Conservation (phyloP, 1,140 invertebrate species). For the Drosophila quadrilineata region DNA sequence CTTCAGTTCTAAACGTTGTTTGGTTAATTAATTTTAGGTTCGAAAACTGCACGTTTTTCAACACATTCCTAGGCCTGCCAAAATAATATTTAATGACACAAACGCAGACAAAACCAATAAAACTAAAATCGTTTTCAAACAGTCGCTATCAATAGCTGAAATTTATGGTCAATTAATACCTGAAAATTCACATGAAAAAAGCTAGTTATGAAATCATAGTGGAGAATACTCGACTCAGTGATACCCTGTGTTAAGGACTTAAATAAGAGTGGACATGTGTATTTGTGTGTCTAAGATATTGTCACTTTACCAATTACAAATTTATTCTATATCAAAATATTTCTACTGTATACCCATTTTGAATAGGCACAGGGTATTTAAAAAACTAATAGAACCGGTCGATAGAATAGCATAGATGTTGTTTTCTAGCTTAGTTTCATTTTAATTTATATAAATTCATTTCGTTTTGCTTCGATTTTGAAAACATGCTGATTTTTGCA, state of each 20-base stretch:
- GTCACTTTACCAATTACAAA: no score
- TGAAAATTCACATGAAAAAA: slow-evolving; percentile 26
- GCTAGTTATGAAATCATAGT: no score
- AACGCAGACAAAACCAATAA: background rate
- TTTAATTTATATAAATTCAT: slow-evolving; percentile 12
- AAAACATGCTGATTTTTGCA: slow-evolving; percentile 2
- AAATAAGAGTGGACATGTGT: no score
- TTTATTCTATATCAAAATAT: no score
- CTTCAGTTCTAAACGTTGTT: background rate
- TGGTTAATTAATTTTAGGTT: slow-evolving; percentile 3
- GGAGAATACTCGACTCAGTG: no score
- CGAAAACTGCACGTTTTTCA: slow-evolving; percentile 5
- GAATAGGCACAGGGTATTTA: no score
- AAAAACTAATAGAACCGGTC: slow-evolving; percentile 39
- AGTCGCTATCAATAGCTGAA: slow-evolving; percentile 10
- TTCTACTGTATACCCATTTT: no score
- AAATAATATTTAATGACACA: slow-evolving; percentile 16
- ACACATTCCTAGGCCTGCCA: slow-evolving; percentile 22
- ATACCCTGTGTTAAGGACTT: no score
- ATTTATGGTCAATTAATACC: slow-evolving; percentile 29
- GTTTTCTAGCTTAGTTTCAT: slow-evolving; percentile 8
- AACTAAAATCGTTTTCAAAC: slow-evolving; percentile 20
- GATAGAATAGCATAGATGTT: slow-evolving; percentile 13
- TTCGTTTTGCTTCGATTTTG: background rate
- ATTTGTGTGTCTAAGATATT: no score